Evolutionary conservation across 2,113 vertebrate genomes (phyloP).

Genomic region (Nipponia nippon): DNA sequence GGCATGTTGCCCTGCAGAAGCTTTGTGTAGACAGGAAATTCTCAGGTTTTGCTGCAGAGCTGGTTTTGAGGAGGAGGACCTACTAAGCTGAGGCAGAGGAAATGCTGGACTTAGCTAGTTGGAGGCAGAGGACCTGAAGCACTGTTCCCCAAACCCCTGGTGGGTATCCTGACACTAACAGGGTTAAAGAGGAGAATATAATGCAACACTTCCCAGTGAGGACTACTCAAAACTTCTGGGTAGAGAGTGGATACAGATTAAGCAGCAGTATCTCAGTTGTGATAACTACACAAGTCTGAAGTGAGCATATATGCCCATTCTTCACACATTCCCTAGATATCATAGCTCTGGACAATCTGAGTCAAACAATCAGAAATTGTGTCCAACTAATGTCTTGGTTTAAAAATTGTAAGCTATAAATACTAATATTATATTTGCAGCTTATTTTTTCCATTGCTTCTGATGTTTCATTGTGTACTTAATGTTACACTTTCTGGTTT

Average conservation of each 20-base stretch:
- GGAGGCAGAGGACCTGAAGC: background rate
- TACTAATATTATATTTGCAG: background rate
- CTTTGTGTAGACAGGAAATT: background rate
- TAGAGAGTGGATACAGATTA: background rate
- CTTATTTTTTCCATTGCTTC: background rate
- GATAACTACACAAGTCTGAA: background rate
- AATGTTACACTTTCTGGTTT: background rate
- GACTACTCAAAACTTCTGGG: background rate
- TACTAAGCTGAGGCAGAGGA: background rate
- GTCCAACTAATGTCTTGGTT: background rate
- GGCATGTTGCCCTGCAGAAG: background rate
- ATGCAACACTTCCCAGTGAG: background rate
- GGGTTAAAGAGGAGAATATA: background rate
- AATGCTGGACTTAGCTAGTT: background rate
- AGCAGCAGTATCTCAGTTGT: background rate
- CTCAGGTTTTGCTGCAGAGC: background rate
- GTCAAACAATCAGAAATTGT: background rate
- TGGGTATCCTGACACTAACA: background rate
- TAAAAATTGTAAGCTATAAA: background rate
- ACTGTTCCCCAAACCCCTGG: background rate
- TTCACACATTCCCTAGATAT: background rate
- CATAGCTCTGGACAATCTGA: background rate
- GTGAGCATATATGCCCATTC: background rate
- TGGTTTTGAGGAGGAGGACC: background rate
- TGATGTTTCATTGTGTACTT: background rate